Evolutionary conservation across 2,113 vertebrate species (phyloP), one percentile per base, ranked within the genome.

Genomic region (Pedetes capensis): DNA sequence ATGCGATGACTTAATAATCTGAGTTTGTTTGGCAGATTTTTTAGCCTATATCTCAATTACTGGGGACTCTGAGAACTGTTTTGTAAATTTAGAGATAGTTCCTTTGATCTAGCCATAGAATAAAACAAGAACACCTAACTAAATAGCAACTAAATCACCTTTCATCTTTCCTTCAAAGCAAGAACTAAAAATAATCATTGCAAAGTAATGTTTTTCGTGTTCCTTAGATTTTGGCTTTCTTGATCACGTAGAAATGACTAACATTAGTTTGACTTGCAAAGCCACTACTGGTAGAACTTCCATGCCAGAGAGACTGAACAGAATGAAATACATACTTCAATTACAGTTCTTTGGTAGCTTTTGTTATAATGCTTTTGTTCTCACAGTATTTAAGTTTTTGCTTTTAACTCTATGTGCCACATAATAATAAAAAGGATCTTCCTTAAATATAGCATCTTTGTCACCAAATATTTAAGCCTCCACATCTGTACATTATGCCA

Each of bases 101-200:
- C 29, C 96, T 97, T 97, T 94, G 69, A 97, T 97, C 32, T 10
- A 5, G 44, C 47, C 53, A 42, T 80, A 23, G 32, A 86, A 61
- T 93, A 74, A 96, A 97, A 95, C 80, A 91, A 81, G 71, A 63
- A 86, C 83, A 95, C 92, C 57, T 92, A 76, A 92, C 94, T 94
- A 97, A 95, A 94, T 89, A 94, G 74, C 61, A 61, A 79, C 82
- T 93, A 96, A 89, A 87, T 89, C 32, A 25, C 63, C 94, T 96
- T 96, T 97, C 91, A 97, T 27, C 49, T 95, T 93, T 88, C 39
- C 75, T 68, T 95, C 87, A 96, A 96, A 98, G 96, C 78, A 91
- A 93, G 96, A 95, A 96, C 96, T 87, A 93, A 66, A 96, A 95
- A 94, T 89, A 96, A 93, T 95, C 55, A 91, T 72, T 64, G 49